These are phyloP conservation scores for Momotus momota DNA, from an alignment of 2,797 vertebrate species.

Conservation along the genomic window DNA sequence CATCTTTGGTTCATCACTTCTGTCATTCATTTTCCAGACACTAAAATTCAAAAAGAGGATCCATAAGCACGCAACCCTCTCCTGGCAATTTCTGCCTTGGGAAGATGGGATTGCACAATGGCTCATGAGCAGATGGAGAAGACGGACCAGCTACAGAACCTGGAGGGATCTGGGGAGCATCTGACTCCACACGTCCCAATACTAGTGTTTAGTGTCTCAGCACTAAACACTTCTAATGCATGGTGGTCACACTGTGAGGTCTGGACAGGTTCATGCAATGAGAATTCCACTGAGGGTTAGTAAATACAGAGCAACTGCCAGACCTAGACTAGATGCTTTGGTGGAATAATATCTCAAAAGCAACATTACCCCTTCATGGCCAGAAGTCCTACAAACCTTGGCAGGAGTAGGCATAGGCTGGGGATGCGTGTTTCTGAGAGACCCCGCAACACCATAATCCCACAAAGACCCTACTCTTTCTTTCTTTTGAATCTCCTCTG, in stretches of 20 bases:
- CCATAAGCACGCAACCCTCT: fast-evolving
- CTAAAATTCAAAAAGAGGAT: background rate
- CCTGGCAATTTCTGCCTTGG: background rate
- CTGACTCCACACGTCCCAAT: background rate
- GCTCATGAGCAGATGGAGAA: background rate
- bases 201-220: background rate
- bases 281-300: background rate
- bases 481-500: background rate
- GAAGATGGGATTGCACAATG: background rate
- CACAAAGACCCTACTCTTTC: background rate
- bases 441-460: background rate
- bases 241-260: background rate
- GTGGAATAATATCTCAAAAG: background rate
- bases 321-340: background rate
- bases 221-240: background rate
- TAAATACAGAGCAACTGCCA: background rate
- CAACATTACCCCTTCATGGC: background rate
- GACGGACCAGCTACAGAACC: fast-evolving
- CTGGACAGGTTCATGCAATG: background rate
- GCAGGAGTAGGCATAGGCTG: background rate
- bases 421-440: background rate
- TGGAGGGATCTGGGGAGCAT: background rate
- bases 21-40: background rate
- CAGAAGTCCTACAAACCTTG: background rate
- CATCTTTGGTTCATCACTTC: background rate